A percentile compares a stretch with the other conserved stretches of the same genome.
These are phyloP conservation scores for Ephydatia muelleri DNA, from an alignment of 37 sponge, comb jelly and placozoan species.

Conservation along the genomic window DNA sequence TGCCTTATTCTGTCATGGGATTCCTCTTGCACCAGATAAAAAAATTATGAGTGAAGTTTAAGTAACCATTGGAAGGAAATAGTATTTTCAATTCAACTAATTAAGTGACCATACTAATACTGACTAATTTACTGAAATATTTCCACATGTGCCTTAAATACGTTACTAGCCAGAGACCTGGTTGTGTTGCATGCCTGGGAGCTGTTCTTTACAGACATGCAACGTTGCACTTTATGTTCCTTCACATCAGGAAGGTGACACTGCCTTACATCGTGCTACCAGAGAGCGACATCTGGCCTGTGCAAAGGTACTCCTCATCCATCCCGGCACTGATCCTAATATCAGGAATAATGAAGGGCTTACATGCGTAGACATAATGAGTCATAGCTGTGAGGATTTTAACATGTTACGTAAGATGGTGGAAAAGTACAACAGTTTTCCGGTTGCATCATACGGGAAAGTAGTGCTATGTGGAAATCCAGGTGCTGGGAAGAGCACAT, in stretches of 20 bases:
- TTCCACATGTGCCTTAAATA: no score
- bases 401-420: neutral
- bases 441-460: neutral
- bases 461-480: neutral
- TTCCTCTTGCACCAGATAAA: no score
- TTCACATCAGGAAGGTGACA: neutral
- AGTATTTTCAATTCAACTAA: no score
- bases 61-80: no score
- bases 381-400: neutral
- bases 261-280: neutral
- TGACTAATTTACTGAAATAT: no score
- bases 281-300: neutral
- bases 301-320: neutral
- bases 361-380: neutral
- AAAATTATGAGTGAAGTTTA: no score
- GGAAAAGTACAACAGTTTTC: neutral
- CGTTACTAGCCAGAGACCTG: no score
- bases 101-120: no score
- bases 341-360: neutral
- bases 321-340: neutral
- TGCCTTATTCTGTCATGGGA: no score
- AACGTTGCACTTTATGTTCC: neutral
- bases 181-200: no score
- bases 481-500: neutral
- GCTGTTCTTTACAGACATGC: no score